Evolutionary conservation across 2,797 vertebrate species (phyloP).

Genomic region (Vespertilio murinus): DNA sequence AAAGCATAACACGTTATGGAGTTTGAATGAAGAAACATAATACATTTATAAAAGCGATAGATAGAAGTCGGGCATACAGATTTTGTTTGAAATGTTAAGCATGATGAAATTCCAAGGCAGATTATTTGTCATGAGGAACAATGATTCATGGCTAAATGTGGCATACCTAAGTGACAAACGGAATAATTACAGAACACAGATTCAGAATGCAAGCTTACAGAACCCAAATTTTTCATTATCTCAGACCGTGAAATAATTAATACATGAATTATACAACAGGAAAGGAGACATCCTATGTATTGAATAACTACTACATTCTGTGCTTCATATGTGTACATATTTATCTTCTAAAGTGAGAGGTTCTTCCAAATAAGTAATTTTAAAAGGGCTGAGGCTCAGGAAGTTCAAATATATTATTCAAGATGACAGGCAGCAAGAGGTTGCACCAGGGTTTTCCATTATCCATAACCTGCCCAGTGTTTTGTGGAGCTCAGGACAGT

Average conservation of each 20-base stretch:
- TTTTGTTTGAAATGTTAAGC: not conserved
- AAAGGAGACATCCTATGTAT: not conserved
- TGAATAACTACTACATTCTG: not conserved
- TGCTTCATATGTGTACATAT: not conserved
- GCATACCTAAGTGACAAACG: not conserved
- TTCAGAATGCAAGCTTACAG: not conserved
- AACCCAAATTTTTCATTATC: not conserved
- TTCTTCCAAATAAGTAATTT: not conserved
- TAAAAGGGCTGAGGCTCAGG: not conserved
- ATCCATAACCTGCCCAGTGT: not conserved
- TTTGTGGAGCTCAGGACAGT: not conserved
- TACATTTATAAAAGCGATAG: slow-evolving; percentile 24
- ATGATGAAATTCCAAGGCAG: not conserved
- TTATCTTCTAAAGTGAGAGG: not conserved
- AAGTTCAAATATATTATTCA: not conserved
- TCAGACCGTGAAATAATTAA: not conserved
- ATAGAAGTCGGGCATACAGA: not conserved
- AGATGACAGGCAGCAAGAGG: not conserved
- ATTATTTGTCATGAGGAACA: slow-evolving; percentile 11
- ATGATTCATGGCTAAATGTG: not conserved
- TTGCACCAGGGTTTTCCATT: not conserved
- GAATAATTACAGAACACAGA: not conserved
- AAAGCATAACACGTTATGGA: slow-evolving; percentile 7
- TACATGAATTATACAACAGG: not conserved
- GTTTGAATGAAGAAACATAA: slow-evolving; percentile 17